A percentile compares a stretch with the other conserved stretches of the same genome.
These are phyloP conservation scores for Corythornis madagascariensis DNA, from an alignment of 2,113 vertebrate species.

Conservation along the genomic window DNA sequence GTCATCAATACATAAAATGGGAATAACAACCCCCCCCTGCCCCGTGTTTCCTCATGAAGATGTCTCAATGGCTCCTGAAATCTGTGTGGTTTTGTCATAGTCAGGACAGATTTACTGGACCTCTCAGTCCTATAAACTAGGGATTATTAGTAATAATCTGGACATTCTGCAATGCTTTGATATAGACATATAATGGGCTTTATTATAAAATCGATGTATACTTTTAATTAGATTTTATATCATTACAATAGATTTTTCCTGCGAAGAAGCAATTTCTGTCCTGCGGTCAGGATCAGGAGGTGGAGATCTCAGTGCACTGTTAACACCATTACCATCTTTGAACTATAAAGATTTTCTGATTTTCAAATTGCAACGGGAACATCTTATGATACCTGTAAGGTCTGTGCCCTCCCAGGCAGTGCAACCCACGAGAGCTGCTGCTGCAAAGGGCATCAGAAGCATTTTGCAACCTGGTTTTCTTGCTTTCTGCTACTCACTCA, in stretches of 20 bases:
- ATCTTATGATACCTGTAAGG: neutral
- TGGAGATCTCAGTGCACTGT: neutral
- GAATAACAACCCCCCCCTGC: too few species aligned
- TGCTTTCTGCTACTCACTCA: neutral
- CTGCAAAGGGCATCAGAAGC: neutral
- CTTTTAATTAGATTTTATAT: neutral
- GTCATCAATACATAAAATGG: neutral
- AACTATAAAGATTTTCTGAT: neutral
- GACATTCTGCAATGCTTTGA: conserved; percentile 11
- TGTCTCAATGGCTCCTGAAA: neutral
- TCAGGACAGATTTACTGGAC: neutral
- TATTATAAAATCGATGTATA: neutral
- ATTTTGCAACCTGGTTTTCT: neutral
- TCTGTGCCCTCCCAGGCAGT: neutral
- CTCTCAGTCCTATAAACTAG: neutral
- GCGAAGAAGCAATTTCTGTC: neutral
- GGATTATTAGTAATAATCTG: neutral
- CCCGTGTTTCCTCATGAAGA: too few species aligned
- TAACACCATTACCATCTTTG: neutral
- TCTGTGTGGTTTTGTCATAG: rapidly evolving
- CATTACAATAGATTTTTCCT: neutral
- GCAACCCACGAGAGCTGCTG: neutral
- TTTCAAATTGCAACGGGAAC: neutral
- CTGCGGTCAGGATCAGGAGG: neutral
- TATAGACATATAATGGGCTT: neutral